Percentiles rank a stretch among this genome's conserved stretches.
These are phyloP conservation scores for Guaruba guarouba DNA, from an alignment of 2,113 vertebrate species.

Conservation along the genomic window DNA sequence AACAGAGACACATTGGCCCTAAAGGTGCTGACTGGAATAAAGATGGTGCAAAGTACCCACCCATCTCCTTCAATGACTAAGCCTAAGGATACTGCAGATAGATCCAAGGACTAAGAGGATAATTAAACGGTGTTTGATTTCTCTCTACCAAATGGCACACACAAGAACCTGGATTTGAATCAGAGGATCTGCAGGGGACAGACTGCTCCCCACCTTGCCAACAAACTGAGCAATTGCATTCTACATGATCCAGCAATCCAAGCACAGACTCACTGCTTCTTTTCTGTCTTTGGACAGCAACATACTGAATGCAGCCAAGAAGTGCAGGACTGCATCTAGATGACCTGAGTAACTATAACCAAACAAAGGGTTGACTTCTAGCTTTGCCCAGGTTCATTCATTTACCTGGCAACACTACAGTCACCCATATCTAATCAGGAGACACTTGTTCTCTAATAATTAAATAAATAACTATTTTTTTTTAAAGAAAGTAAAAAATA, in stretches of 20 bases:
- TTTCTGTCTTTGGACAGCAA: background rate
- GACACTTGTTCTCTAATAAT: background rate
- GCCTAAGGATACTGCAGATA: background rate
- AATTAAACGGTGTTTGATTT: constrained; percentile 17
- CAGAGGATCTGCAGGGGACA: background rate
- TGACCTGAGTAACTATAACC: background rate
- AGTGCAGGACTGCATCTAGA: background rate
- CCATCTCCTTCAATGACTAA: background rate
- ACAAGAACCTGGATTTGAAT: background rate
- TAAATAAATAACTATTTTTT: background rate
- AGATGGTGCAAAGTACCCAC: background rate
- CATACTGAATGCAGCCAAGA: background rate
- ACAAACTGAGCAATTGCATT: background rate
- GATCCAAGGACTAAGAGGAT: background rate
- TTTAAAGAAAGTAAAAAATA: background rate
- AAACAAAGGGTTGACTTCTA: background rate
- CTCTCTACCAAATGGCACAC: background rate
- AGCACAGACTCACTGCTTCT: background rate
- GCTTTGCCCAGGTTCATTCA: background rate
- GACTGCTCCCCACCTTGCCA: constrained; percentile 23
- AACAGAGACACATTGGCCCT: background rate
- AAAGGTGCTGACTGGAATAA: background rate
- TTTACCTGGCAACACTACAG: background rate
- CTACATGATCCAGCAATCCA: background rate
- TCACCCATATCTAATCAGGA: background rate